A percentile compares a stretch with the other conserved stretches of the same genome.
These are phyloP conservation scores for Poeciliopsis presidionis DNA, from an alignment of 2,797 vertebrate species.

Conservation along the genomic window DNA sequence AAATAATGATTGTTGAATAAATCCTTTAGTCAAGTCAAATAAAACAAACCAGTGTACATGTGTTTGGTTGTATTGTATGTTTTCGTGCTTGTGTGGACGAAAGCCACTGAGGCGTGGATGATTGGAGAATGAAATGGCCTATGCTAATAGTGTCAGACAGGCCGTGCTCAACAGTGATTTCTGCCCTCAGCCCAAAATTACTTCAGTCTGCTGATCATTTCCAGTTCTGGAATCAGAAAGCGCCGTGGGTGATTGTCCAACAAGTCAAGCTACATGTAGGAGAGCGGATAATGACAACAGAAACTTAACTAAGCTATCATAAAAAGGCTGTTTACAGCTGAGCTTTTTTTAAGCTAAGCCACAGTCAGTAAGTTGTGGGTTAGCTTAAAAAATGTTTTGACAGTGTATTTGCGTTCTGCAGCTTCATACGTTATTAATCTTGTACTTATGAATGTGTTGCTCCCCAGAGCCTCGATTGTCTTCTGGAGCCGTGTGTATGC, in stretches of 20 bases:
- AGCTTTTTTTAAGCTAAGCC: no score
- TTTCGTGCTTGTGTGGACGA: slow-evolving; percentile 28
- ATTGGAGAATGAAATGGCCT: slow-evolving; percentile 63
- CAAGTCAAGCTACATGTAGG: slow-evolving; percentile 45
- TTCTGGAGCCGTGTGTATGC: slow-evolving; percentile 84
- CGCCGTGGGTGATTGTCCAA: slow-evolving; percentile 55
- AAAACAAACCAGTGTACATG: slow-evolving; percentile 29
- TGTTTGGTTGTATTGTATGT: slow-evolving; percentile 19
- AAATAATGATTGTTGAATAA: slow-evolving; percentile 22
- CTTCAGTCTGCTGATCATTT: slow-evolving; percentile 61
- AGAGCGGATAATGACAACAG: slow-evolving; percentile 38
- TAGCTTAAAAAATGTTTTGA: slow-evolving; percentile 30
- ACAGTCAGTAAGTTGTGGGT: slow-evolving; percentile 27
- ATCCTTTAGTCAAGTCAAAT: slow-evolving; percentile 22
- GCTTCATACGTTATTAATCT: slow-evolving; percentile 42
- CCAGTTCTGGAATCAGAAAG: slow-evolving; percentile 60
- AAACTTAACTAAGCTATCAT: slow-evolving; percentile 42
- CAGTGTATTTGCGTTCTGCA: slow-evolving; percentile 15
- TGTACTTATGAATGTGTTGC: slow-evolving; percentile 49
- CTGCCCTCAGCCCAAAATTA: slow-evolving; percentile 49
- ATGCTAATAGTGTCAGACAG: slow-evolving; percentile 73
- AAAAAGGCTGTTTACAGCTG: background rate
- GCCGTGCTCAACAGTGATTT: slow-evolving; percentile 63
- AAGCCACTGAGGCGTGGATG: slow-evolving; percentile 55
- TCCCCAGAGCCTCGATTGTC: slow-evolving; percentile 83